Evolutionary conservation across 1,140 invertebrate genomes (phyloP).

Genomic region (Venturia canescens): DNA sequence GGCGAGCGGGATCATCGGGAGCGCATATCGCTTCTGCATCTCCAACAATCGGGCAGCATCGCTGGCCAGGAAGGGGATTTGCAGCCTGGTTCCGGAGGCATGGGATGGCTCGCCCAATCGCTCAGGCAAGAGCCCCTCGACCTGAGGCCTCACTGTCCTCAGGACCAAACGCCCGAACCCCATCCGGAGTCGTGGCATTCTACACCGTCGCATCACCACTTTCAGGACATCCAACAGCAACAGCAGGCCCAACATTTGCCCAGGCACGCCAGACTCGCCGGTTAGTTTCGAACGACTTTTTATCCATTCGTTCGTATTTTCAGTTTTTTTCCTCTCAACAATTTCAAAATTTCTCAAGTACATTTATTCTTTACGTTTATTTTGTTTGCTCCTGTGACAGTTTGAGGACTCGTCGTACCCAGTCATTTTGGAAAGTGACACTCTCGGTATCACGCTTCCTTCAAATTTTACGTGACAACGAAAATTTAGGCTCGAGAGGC

Average conservation of each 20-base stretch:
- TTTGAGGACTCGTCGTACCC: too few relatives aligned
- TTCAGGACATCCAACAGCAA: conserved; percentile 62
- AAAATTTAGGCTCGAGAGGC: too few relatives aligned
- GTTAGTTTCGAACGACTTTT: conserved; percentile 56
- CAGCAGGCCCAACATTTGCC: conserved; percentile 60
- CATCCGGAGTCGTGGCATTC: conserved; percentile 69
- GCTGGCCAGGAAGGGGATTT: conserved; percentile 58
- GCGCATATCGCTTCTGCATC: conserved; percentile 63
- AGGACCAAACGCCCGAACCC: conserved; percentile 67
- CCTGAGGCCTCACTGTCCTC: conserved; percentile 83
- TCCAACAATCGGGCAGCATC: conserved; percentile 66
- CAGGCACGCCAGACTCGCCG: conserved; percentile 68
- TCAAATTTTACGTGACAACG: too few relatives aligned
- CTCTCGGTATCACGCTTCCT: too few relatives aligned
- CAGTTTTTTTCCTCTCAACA: not conserved
- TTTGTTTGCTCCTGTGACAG: not conserved
- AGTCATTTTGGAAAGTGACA: not conserved
- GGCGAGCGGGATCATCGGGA: conserved; percentile 67
- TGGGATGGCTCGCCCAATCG: conserved; percentile 85
- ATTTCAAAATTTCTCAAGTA: not conserved
- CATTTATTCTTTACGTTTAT: not conserved
- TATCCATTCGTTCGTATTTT: not conserved
- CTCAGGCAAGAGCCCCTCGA: conserved; percentile 88
- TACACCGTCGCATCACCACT: conserved; percentile 71
- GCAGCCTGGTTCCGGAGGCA: conserved; percentile 72